phyloP scores from a whole-genome alignment of 37 sponge, comb jelly and placozoan genomes.

The Halisarca cf. caerulea region DNA sequence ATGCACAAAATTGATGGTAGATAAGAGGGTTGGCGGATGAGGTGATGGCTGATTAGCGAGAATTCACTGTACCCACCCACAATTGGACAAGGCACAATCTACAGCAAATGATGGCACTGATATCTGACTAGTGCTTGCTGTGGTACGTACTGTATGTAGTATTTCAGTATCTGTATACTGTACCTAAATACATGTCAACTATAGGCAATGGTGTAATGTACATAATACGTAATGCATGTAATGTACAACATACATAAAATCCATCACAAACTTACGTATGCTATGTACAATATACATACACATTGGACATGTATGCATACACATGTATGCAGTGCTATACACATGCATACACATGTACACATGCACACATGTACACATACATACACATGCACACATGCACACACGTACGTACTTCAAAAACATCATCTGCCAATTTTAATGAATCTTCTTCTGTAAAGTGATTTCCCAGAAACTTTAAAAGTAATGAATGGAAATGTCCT shows the following conservation, averaged over 20 bases:
- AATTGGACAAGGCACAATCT: too few species aligned
- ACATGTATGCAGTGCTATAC: not conserved
- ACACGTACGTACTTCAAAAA: slow-evolving; percentile 11
- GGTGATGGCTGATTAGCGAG: too few species aligned
- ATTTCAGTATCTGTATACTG: too few species aligned
- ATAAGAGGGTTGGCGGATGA: too few species aligned
- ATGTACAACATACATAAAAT: not conserved
- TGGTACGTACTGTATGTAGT: too few species aligned
- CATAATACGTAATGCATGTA: not conserved
- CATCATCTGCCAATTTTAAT: slow-evolving; percentile 3
- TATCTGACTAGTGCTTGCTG: too few species aligned
- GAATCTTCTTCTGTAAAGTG: slow-evolving; percentile 34
- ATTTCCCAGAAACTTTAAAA: slow-evolving; percentile 4
- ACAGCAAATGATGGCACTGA: too few species aligned
- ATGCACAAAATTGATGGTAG: too few species aligned
- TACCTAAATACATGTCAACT: not conserved
- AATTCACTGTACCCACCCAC: too few species aligned
- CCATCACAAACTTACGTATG: too few species aligned
- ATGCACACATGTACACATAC: not conserved
- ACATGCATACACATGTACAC: not conserved
- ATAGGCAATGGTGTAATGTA: not conserved
- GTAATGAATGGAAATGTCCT: not conserved
- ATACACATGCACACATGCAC: not conserved
- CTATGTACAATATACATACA: too few species aligned
- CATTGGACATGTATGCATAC: not conserved